Percentiles rank a stretch among this genome's conserved stretches.
phyloP scores from a whole-genome alignment of 2,888 invertebrate genomes.

The Hemistola chrysoprasaria region DNA sequence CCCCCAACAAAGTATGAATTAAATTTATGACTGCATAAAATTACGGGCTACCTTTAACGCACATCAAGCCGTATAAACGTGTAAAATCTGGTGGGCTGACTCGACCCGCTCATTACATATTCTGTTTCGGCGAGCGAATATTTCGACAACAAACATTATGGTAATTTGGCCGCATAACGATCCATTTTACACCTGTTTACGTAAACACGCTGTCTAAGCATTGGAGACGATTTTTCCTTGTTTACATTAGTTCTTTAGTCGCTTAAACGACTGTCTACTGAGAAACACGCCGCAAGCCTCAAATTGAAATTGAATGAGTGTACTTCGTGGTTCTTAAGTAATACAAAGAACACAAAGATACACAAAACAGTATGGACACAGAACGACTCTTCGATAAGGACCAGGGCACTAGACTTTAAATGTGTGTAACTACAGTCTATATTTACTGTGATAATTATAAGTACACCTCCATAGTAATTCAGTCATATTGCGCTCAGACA shows the following conservation, averaged over 20 bases:
- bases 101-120: slow-evolving; percentile 69
- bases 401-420: too few species aligned
- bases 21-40: slow-evolving; percentile 62
- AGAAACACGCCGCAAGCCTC: slow-evolving; percentile 14
- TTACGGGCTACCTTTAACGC: slow-evolving; percentile 61
- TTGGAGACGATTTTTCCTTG: slow-evolving; percentile 57
- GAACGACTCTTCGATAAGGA: too few species aligned
- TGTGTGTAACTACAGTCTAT: too few species aligned
- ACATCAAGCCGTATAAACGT: slow-evolving; percentile 58
- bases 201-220: slow-evolving; percentile 67
- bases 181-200: slow-evolving; percentile 77
- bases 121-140: slow-evolving; percentile 69
- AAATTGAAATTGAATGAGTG: too few species aligned
- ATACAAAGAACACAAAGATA: too few species aligned
- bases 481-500: too few species aligned
- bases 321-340: too few species aligned
- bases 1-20: slow-evolving; percentile 51
- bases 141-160: slow-evolving; percentile 79
- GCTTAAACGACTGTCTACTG: slow-evolving; percentile 37
- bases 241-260: slow-evolving; percentile 42
- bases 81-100: slow-evolving; percentile 59
- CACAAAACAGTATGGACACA: too few species aligned
- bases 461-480: too few species aligned
- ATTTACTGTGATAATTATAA: too few species aligned
- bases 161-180: slow-evolving; percentile 71